Conservation (phyloP, 2,113 vertebrate species). For the Sylvicapra grimmia region DNA sequence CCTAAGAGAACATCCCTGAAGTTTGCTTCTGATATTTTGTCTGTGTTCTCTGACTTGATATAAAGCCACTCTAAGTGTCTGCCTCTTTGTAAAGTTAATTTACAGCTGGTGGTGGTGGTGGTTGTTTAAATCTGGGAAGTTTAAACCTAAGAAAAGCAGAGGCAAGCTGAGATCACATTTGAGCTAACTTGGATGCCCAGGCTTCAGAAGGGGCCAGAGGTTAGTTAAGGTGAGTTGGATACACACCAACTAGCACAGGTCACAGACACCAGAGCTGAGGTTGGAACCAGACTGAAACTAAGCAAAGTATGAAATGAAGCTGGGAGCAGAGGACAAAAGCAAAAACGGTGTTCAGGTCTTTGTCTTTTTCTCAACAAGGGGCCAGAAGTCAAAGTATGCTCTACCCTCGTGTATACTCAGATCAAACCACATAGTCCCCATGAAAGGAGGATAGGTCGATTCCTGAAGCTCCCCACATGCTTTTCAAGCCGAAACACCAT, state of each 20-base stretch:
- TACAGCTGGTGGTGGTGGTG: background rate
- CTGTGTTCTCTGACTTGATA: too few relatives aligned
- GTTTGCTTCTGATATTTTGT: accelerated
- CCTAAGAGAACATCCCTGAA: too few relatives aligned
- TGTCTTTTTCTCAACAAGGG: background rate
- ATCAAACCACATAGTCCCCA: background rate
- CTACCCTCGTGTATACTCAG: background rate
- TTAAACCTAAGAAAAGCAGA: background rate
- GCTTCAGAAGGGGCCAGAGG: background rate
- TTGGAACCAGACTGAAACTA: background rate
- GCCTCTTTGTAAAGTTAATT: background rate
- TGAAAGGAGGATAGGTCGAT: background rate
- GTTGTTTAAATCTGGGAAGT: background rate
- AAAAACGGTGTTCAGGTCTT: background rate
- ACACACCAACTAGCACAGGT: background rate
- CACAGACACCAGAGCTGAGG: background rate
- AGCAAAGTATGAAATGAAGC: background rate
- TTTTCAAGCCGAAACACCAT: background rate
- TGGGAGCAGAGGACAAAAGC: background rate
- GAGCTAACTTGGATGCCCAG: background rate
- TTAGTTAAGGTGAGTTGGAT: background rate
- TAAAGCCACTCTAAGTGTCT: background rate
- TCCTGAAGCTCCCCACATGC: background rate
- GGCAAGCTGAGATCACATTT: background rate
- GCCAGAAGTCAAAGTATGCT: background rate